Evolutionary conservation across 2,888 invertebrate species (phyloP).

Genomic region (Calliphora vomitoria): DNA sequence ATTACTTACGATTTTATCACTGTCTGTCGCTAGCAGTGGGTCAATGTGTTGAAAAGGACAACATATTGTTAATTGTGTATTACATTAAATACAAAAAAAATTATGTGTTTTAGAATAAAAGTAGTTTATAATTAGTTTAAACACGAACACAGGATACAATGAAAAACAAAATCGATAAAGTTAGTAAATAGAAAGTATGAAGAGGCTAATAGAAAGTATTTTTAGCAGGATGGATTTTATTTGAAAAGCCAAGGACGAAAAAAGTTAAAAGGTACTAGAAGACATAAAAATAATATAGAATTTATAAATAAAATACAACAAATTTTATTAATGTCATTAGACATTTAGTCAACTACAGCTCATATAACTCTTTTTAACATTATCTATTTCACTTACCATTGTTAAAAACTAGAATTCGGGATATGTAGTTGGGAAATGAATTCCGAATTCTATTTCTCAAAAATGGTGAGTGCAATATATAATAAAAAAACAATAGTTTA

Average conservation of each 20-base stretch:
- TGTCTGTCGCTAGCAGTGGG: conserved; percentile 7
- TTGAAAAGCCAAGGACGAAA: background rate
- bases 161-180: conserved; percentile 29
- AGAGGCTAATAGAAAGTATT: background rate
- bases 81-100: conserved; percentile 1
- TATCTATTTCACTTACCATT: too few species aligned
- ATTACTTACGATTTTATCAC: conserved; percentile 4
- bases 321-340: too few species aligned
- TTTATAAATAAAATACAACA: too few species aligned
- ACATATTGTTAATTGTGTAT: conserved; percentile 60
- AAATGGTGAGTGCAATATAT: too few species aligned
- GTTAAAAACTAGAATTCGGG: too few species aligned
- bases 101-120: background rate
- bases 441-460: too few species aligned
- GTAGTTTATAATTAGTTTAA: conserved; percentile 54
- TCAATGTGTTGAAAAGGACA: conserved; percentile 57
- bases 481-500: too few species aligned
- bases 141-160: conserved; percentile 32
- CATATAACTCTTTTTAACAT: too few species aligned
- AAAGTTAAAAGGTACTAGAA: background rate
- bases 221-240: too few species aligned
- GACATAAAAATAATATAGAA: too few species aligned
- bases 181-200: background rate
- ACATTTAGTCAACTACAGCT: too few species aligned
- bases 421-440: too few species aligned